Percentiles rank a stretch among this genome's conserved stretches.
Evolutionary conservation across 2,888 invertebrate genomes (phyloP).

Genomic region (Sesia bembeciformis): DNA sequence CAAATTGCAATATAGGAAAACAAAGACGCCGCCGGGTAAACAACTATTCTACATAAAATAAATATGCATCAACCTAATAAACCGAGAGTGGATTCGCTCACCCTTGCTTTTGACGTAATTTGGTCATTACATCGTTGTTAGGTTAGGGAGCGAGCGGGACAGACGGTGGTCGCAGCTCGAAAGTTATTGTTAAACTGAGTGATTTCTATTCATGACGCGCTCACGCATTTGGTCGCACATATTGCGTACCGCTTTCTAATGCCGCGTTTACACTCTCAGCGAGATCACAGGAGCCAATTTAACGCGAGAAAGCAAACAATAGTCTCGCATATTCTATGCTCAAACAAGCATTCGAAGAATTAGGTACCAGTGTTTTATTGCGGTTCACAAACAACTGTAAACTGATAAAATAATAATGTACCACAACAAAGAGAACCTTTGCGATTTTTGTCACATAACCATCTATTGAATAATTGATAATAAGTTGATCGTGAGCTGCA

Average conservation of each 20-base stretch:
- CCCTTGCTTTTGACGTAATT: constrained; percentile 12
- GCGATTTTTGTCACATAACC: no score
- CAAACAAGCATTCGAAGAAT: no score
- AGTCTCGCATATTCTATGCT: no score
- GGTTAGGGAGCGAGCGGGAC: constrained; percentile 1
- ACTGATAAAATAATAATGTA: no score
- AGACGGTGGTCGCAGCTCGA: constrained; percentile 13
- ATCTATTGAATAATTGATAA: no score
- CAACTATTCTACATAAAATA: neutral
- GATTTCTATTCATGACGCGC: constrained; percentile 64
- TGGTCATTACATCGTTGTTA: constrained; percentile 28
- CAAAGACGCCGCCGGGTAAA: neutral
- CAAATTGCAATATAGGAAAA: neutral
- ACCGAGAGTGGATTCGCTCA: constrained; percentile 25
- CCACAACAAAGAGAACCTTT: no score
- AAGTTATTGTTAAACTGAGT: constrained; percentile 47
- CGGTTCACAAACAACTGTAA: no score
- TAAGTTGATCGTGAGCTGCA: no score
- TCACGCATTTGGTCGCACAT: constrained; percentile 20
- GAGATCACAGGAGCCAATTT: neutral
- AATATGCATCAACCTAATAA: constrained; percentile 27
- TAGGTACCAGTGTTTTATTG: no score
- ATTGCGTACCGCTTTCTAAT: constrained; percentile 22
- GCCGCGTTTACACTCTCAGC: neutral
- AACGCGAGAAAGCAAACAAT: no score